Percentiles rank a stretch among this genome's conserved stretches.
These are phyloP conservation scores for Scopus umbretta DNA, from an alignment of 2,113 vertebrate genomes.

Conservation along the genomic window DNA sequence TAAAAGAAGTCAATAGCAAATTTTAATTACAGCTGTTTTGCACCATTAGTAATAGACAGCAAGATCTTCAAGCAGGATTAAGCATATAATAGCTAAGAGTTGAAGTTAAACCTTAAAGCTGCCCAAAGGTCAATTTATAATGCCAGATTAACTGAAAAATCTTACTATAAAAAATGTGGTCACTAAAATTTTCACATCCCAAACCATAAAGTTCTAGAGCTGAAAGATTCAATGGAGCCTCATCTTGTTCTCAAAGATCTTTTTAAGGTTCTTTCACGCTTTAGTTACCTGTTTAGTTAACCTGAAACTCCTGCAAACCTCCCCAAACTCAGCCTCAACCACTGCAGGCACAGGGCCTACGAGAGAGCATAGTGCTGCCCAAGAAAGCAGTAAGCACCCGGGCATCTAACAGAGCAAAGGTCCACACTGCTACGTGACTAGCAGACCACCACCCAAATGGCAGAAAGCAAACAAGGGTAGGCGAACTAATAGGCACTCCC, in stretches of 20 bases:
- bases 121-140: neutral
- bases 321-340: neutral
- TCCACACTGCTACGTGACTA: neutral
- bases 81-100: neutral
- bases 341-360: accelerated
- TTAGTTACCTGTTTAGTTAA: neutral
- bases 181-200: neutral
- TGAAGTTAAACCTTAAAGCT: neutral
- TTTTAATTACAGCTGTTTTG: neutral
- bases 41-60: neutral
- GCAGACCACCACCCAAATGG: neutral
- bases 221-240: neutral
- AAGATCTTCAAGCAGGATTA: neutral
- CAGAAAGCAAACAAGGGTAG: accelerated
- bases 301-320: neutral
- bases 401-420: neutral
- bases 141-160: neutral
- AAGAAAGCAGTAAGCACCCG: neutral
- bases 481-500: neutral
- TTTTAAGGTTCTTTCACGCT: neutral
- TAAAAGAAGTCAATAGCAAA: no score
- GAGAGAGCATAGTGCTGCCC: neutral
- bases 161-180: neutral
- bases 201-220: neutral
- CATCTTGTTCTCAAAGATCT: neutral